A percentile compares a stretch with the other conserved stretches of the same genome.
These are phyloP conservation scores for Stenolophus ochropezus DNA, from an alignment of 2,888 invertebrate species.

Conservation along the genomic window DNA sequence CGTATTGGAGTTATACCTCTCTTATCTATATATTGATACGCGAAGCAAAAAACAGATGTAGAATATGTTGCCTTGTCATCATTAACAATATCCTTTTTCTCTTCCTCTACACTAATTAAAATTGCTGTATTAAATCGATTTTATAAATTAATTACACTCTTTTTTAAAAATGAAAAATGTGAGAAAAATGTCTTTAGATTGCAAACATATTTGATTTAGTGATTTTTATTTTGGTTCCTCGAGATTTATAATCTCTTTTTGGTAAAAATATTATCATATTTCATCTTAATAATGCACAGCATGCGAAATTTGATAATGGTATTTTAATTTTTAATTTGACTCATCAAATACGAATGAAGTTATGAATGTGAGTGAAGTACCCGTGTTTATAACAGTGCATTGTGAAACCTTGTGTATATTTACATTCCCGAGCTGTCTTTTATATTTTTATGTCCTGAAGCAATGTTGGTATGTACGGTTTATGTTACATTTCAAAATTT, in stretches of 20 bases:
- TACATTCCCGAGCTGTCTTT: slow-evolving; percentile 19
- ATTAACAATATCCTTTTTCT: slow-evolving; percentile 11
- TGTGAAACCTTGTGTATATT: slow-evolving; percentile 11
- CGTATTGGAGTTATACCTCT: too few relatives aligned
- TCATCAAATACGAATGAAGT: not conserved
- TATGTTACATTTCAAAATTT: slow-evolving; percentile 5
- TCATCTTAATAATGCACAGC: not conserved
- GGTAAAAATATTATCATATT: slow-evolving; percentile 21
- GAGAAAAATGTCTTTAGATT: slow-evolving; percentile 25
- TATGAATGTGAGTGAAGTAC: not conserved
- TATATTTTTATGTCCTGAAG: slow-evolving; percentile 1
- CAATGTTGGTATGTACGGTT: not conserved
- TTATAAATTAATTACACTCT: slow-evolving; percentile 36
- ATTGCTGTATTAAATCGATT: slow-evolving; percentile 40
- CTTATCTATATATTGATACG: too few relatives aligned
- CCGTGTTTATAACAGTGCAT: not conserved
- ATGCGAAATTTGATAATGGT: slow-evolving; percentile 6
- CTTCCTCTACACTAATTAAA: slow-evolving; percentile 13
- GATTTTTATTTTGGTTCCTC: slow-evolving; percentile 4
- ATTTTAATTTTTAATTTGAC: not conserved
- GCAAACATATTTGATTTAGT: slow-evolving; percentile 17
- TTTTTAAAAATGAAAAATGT: slow-evolving; percentile 43
- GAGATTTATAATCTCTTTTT: slow-evolving; percentile 1
- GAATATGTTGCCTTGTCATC: slow-evolving; percentile 35
- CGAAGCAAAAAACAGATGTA: slow-evolving; percentile 1